Evolutionary conservation across 2,113 vertebrate species (phyloP), one percentile per base, ranked within the genome.

Genomic region (Epinephelus cyanopodus): DNA sequence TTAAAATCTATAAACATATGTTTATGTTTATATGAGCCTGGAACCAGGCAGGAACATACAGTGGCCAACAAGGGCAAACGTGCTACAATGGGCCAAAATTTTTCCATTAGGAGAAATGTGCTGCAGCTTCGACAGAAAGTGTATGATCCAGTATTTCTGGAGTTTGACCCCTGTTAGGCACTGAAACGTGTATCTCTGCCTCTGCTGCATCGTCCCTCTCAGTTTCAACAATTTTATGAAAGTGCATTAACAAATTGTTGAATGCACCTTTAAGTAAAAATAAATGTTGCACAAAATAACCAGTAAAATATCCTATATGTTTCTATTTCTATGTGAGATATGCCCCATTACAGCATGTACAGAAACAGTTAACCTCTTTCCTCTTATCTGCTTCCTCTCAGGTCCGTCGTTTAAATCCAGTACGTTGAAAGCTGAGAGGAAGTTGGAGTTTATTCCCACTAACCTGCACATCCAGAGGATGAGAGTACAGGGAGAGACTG

Each of bases 351-450:
- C 0, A 4, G 7, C 12, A 19, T 52, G 23, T 25, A n/a, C 13
- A 65, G 17, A 66, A 3, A 77, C 0, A 65, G 39, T 21, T 3
- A 11, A 33, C 3, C 1, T 60, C 3, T 33, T 27, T 61, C 9
- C n/a, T 61, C 8, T 21, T 37, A 39, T 76, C 57, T 87, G 25
- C 18, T 48, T 1, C 85, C 50, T 1, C 76, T 74, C 89, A 99
- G 98, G 98, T 92, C 98, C 98, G 29, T 99, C 98, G 1, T 99
- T 99, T 92, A 99, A 99, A 94, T 97, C 98, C 23, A 99, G 98
- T 89, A 97, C 97, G 81, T 93, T 99, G 93, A 99, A 99, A 95
- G 96, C 97, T 71, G 98, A 99, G 93, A 97, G 96, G 92, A 99
- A 97, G 87, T 87, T 99, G 90, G 98, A 99, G 94, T 99, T 99